Evolutionary conservation across 1,140 invertebrate genomes (phyloP), one percentile per base, ranked within the genome.

Genomic region (Mactra quadrangularis): DNA sequence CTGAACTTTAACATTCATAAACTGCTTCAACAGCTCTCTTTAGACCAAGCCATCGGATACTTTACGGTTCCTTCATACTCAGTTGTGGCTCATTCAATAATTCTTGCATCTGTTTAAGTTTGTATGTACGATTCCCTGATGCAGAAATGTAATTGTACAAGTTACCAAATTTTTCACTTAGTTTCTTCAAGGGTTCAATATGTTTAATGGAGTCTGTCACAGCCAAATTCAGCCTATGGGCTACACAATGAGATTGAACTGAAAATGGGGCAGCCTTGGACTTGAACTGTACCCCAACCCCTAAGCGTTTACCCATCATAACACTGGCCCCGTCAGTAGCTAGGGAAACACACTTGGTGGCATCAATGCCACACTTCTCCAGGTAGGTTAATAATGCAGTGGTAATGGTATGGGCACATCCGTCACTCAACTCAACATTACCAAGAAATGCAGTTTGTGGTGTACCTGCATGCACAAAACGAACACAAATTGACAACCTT

Each of bases 151-250:
- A 77, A 9, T 22, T 31, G 27, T 70, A 70, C 3, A 50, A 35
- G 15, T 9, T 29, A 47, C 64, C 41, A 17, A 68, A 66, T 9
- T 31, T 77, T 9, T 64, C 75, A 15, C 3, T 70, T 45, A 45
- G 45, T 50, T 45, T 50, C 22, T 47, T 25, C 9, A 70, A 17
- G 27, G 45, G 6, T 25, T 70, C 2, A 64, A 64, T 55, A 9
- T 77, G 64, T 29, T 59, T 60, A 3, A 77, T 77, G 13, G 75
- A 45, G 38, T 77, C 57, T 19, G 75, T 77, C 11, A 62, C 13
- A 22, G 75, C 75, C 19, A 77, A n/a, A 77, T 77, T 77, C 0
- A 77, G 41, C 31, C 47, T 29, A 41, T 77, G 75, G 3, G 75
- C 59, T n/a, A 77, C 64, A 35, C 75, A 77, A 33, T 77, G 59